Conservation (phyloP, 2,888 invertebrate species). For the Unio pictorum region DNA sequence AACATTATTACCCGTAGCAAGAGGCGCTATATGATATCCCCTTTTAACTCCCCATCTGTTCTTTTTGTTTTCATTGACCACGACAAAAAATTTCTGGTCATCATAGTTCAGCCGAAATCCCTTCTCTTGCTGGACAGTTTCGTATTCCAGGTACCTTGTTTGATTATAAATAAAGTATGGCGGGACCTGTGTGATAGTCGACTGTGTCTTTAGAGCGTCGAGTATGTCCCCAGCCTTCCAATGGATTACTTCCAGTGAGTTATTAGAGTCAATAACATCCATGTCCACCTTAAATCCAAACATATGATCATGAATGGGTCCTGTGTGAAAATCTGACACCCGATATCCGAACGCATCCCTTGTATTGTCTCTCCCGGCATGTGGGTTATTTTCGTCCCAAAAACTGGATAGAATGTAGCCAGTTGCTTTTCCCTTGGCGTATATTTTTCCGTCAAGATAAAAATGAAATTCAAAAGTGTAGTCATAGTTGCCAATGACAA, state of each 20-base stretch:
- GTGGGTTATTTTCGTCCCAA: slow-evolving; percentile 38
- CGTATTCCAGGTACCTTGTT: slow-evolving; percentile 42
- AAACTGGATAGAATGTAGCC: slow-evolving; percentile 46
- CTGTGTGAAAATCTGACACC: slow-evolving; percentile 31
- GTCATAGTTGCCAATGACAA: slow-evolving; percentile 51
- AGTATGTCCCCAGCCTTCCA: slow-evolving; percentile 43
- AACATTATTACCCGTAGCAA: slow-evolving; percentile 12
- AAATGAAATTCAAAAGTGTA: slow-evolving; percentile 52
- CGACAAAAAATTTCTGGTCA: slow-evolving; percentile 39
- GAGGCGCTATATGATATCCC: slow-evolving; percentile 41
- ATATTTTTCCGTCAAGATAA: slow-evolving; percentile 42
- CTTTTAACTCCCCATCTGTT: slow-evolving; percentile 42
- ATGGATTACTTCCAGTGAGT: slow-evolving; percentile 41
- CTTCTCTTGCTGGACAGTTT: slow-evolving; percentile 31
- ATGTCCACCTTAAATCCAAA: slow-evolving; percentile 53
- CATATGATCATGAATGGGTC: slow-evolving; percentile 49
- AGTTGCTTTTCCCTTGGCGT: slow-evolving; percentile 32
- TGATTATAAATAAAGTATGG: slow-evolving; percentile 40
- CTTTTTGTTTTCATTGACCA: slow-evolving; percentile 38
- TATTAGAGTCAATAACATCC: slow-evolving; percentile 40
- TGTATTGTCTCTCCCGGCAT: slow-evolving; percentile 24
- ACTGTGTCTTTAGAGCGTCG: slow-evolving; percentile 29
- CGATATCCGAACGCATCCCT: slow-evolving; percentile 46
- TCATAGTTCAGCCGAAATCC: slow-evolving; percentile 30
- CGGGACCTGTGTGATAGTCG: slow-evolving; percentile 17